Percentiles rank a stretch among this genome's conserved stretches.
Conservation (phyloP, 1,140 invertebrate species). For the Choristoneura fumiferana region DNA sequence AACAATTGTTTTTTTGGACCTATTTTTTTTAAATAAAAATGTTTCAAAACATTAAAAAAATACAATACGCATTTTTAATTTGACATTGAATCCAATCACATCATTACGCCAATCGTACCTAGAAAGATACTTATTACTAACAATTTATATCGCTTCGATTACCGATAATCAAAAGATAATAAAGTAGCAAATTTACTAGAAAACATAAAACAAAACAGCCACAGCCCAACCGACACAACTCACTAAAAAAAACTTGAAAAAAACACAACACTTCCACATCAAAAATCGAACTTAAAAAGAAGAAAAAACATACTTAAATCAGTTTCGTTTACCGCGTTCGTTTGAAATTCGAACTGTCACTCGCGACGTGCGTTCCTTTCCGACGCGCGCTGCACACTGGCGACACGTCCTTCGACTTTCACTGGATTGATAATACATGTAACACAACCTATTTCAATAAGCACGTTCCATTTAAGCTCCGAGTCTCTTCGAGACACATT, state of each 20-base stretch:
- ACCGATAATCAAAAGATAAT: conserved; percentile 14
- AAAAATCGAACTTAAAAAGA: conserved; percentile 39
- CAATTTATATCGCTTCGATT: background rate
- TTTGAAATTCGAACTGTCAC: conserved; percentile 31
- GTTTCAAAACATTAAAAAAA: too few species aligned
- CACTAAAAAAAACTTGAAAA: conserved; percentile 33
- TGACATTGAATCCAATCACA: too few species aligned
- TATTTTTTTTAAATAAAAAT: too few species aligned
- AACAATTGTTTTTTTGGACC: too few species aligned
- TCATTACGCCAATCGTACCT: too few species aligned
- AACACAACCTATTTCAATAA: conserved; percentile 28
- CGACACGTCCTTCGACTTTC: conserved; percentile 59
- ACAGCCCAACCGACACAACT: conserved; percentile 29
- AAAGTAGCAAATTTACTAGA: background rate
- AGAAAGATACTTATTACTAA: too few species aligned
- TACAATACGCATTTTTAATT: too few species aligned
- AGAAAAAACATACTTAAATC: conserved; percentile 64
- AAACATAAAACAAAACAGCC: conserved; percentile 4
- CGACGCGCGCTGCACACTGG: conserved; percentile 43
- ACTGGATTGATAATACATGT: conserved; percentile 49
- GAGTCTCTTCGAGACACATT: background rate
- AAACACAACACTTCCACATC: conserved; percentile 33
- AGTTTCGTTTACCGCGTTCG: conserved; percentile 39
- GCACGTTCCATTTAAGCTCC: conserved; percentile 8
- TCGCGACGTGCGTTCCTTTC: conserved; percentile 36